Evolutionary conservation across 1,140 invertebrate species (phyloP), one percentile per base, ranked within the genome.

Genomic region (Drosophila carrolli): DNA sequence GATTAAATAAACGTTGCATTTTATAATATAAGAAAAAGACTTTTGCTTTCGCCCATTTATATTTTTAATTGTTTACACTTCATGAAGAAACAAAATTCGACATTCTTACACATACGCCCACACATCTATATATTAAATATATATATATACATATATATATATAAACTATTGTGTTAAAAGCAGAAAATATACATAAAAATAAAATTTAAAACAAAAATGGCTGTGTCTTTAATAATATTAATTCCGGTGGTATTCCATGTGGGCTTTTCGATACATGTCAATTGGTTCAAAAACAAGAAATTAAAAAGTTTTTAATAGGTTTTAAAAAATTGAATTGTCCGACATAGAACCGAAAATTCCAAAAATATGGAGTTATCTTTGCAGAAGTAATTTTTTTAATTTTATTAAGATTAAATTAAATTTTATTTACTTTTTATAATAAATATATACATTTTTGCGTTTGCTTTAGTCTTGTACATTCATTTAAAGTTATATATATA

Each of bases 151-250:
- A 67, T 68, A 70, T 66, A 68, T 68, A 68, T 68, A 71, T 56
- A 65, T 67, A 67, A 70, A 70, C 50, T 70, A 70, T 67, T 70
- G 66, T 68, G 66, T 70, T 70, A 70, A 70, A 53, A 63, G 58
- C 63, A 67, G 37, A 66, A 66, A 67, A 70, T 70, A 66, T 59
- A 70, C 61, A 61, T 53, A 35, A 40, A 66, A 66, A 48, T 50
- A 41, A 48, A 66, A 66, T 35, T 13, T 8, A 41, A 67, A 67
- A 41, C 16, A 60, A 41, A 66, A 16, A 9, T 16, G 3, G 6
- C 14, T 32, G 6, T 11, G 10, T 14, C n/a, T 13, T 2, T 40
- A 29, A 44, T 38, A 32, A 44, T 38, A 32, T 32, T 32, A 6
- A 32, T 27, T 27, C 10, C 5, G 19, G 0, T 27, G n/a, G n/a